Evolutionary conservation across 2,113 vertebrate genomes (phyloP).

Genomic region (Pristiophorus japonicus): DNA sequence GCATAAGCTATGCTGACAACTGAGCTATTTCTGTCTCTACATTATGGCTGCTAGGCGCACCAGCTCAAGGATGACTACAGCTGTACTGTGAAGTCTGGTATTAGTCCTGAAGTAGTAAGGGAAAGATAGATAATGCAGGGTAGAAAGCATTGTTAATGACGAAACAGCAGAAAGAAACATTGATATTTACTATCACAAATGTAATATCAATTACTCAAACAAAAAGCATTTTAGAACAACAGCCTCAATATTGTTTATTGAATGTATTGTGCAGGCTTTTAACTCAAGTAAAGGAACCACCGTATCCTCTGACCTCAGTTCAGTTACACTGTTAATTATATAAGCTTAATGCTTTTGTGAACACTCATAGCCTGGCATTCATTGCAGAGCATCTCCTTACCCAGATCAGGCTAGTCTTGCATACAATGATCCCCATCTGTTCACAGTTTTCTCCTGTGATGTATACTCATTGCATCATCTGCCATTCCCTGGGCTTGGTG

Average conservation of each 20-base stretch:
- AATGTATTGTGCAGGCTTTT: not conserved
- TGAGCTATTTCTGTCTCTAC: conserved; percentile 66
- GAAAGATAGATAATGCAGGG: not conserved
- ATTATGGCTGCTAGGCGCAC: conserved; percentile 52
- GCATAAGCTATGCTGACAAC: conserved; percentile 68
- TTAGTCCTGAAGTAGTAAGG: conserved; percentile 33
- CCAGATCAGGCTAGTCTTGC: not conserved
- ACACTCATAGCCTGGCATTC: not conserved
- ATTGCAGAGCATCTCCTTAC: not conserved
- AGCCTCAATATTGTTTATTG: not conserved
- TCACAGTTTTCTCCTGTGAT: not conserved
- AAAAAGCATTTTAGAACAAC: not conserved
- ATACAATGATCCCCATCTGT: conserved; percentile 15
- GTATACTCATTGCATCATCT: not conserved
- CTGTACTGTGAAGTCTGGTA: conserved; percentile 52
- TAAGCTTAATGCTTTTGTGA: not conserved
- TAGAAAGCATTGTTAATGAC: not conserved
- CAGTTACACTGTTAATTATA: not conserved
- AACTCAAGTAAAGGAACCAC: not conserved
- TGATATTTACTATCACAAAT: not conserved
- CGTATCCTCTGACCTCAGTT: not conserved
- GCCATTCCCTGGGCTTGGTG: conserved; percentile 4
- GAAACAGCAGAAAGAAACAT: not conserved
- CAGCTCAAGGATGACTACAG: conserved; percentile 55
- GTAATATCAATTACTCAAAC: not conserved